These are phyloP conservation scores for Oophaga pumilio DNA, from an alignment of 2,113 vertebrate species.

Conservation along the genomic window DNA sequence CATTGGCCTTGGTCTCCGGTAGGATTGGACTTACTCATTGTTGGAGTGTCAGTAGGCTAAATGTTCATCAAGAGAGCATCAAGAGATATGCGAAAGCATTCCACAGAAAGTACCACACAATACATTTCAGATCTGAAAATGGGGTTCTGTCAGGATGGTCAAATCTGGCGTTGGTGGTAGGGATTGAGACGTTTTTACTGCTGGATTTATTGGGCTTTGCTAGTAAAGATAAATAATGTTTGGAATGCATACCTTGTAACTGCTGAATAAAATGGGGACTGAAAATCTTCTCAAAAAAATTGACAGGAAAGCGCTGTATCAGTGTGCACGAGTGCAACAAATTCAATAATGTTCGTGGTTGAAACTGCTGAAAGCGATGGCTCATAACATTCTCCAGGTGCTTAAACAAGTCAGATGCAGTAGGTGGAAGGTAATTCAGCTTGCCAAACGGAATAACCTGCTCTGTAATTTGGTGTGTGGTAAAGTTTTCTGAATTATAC, in stretches of 20 bases:
- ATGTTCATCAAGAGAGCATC: too few relatives aligned
- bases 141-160: not conserved
- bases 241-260: conserved; percentile 90
- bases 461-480: conserved; percentile 76
- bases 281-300: conserved; percentile 88
- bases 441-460: conserved; percentile 82
- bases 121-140: too few relatives aligned
- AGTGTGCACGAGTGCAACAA: conserved; percentile 86
- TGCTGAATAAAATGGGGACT: conserved; percentile 84
- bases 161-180: not conserved
- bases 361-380: conserved; percentile 74
- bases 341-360: conserved; percentile 77
- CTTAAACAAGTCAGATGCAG: conserved; percentile 76
- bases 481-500: conserved; percentile 78
- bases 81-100: too few relatives aligned
- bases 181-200: rapidly evolving
- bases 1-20: too few relatives aligned
- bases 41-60: too few relatives aligned
- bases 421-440: conserved; percentile 86
- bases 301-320: conserved; percentile 84
- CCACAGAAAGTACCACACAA: too few relatives aligned
- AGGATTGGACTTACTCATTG: too few relatives aligned
- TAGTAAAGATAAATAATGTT: too few relatives aligned
- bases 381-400: conserved; percentile 81
- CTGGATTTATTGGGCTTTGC: too few relatives aligned